Conservation (phyloP, 2,113 vertebrate species). For the Daboia siamensis region DNA sequence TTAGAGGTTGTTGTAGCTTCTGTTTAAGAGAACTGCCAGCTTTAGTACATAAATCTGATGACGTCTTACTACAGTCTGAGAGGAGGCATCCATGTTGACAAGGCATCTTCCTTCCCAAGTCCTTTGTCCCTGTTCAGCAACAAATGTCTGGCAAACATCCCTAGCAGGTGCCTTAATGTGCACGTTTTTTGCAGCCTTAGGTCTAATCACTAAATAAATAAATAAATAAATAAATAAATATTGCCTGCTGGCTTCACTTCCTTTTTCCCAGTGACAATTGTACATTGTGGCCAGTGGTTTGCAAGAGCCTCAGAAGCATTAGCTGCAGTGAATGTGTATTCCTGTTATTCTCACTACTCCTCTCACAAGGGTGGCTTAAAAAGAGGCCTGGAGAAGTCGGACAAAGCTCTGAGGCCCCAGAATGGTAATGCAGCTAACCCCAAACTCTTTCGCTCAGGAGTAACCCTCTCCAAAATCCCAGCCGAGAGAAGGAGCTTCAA, state of each 20-base stretch:
- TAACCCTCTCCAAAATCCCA: background rate
- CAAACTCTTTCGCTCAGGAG: background rate
- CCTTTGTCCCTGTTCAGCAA: slow-evolving; percentile 36
- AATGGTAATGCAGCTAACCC: background rate
- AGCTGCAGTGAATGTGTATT: background rate
- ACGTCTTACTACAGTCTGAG: slow-evolving; percentile 56
- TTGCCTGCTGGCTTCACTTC: slow-evolving; percentile 41
- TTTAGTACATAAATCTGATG: slow-evolving; percentile 58
- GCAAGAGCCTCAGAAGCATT: background rate
- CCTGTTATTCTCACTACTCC: background rate
- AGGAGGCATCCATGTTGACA: slow-evolving; percentile 1
- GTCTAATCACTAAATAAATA: slow-evolving; percentile 41
- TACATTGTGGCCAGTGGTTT: background rate
- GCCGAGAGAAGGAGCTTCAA: background rate
- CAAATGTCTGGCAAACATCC: background rate
- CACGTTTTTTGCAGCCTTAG: slow-evolving; percentile 14
- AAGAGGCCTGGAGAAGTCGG: background rate
- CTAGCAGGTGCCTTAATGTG: slow-evolving; percentile 11
- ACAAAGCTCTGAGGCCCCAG: background rate
- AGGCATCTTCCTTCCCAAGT: background rate
- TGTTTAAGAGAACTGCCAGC: slow-evolving; percentile 55
- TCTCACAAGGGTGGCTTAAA: background rate
- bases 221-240: too few species aligned
- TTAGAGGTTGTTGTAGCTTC: slow-evolving; percentile 44
- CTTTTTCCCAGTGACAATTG: background rate